These are phyloP conservation scores for Platysternon megacephalum DNA, from an alignment of 2,113 vertebrate species.

Conservation along the genomic window DNA sequence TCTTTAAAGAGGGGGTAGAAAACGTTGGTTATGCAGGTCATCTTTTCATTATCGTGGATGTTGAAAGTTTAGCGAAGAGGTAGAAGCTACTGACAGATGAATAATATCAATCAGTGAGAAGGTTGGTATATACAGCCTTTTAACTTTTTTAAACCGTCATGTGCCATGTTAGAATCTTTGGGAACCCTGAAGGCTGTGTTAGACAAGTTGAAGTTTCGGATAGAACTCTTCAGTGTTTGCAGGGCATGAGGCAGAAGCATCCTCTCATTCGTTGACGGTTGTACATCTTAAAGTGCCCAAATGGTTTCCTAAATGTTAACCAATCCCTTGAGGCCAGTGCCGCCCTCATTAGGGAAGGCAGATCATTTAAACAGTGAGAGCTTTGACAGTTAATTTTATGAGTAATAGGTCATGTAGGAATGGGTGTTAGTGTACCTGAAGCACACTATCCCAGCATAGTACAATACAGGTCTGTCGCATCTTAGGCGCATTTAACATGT, in stretches of 20 bases:
- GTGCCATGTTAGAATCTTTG: accelerated
- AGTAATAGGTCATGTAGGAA: slow-evolving; percentile 23
- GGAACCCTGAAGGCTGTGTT: not conserved
- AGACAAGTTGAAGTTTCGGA: not conserved
- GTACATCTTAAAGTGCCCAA: slow-evolving; percentile 28
- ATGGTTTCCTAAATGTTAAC: not conserved
- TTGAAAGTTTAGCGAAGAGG: not conserved
- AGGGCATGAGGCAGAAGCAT: not conserved
- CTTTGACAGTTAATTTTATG: slow-evolving; percentile 66
- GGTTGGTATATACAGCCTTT: not conserved
- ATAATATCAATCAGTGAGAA: not conserved
- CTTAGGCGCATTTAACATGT: too few relatives aligned
- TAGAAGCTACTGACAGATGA: not conserved
- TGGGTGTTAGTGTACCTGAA: not conserved
- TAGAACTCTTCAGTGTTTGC: not conserved
- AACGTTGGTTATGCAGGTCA: not conserved
- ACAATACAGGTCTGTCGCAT: too few relatives aligned
- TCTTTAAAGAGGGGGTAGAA: not conserved
- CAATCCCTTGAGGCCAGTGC: slow-evolving; percentile 3
- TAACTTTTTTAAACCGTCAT: not conserved
- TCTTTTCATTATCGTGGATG: not conserved
- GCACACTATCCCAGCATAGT: not conserved
- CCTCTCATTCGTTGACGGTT: not conserved
- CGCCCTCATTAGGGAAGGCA: not conserved
- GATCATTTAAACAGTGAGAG: slow-evolving; percentile 58